Conservation (phyloP, 2,888 invertebrate genomes). For the Eledone cirrhosa region DNA sequence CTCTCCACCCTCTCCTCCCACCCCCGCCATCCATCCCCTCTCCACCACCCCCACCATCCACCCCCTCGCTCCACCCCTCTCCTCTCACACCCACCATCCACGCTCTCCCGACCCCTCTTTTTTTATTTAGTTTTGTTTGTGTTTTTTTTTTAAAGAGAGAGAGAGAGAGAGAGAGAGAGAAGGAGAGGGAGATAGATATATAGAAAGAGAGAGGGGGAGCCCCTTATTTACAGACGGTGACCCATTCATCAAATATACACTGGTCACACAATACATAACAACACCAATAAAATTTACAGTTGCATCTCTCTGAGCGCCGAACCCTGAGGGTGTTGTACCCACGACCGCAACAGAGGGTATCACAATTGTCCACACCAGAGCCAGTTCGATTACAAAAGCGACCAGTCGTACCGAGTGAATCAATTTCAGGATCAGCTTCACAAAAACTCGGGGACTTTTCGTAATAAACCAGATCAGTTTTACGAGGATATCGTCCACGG, state of each 20-base stretch:
- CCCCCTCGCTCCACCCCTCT: too few relatives aligned
- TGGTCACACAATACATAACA: slow-evolving; percentile 64
- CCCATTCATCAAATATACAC: slow-evolving; percentile 75
- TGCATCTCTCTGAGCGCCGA: slow-evolving; percentile 58
- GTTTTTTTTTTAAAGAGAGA: too few relatives aligned
- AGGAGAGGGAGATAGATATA: too few relatives aligned
- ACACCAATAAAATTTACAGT: slow-evolving; percentile 66
- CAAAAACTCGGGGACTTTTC: slow-evolving; percentile 97
- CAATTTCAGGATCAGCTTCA: slow-evolving; percentile 65
- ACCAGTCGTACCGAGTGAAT: slow-evolving; percentile 61
- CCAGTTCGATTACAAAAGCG: slow-evolving; percentile 62
- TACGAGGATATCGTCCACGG: neutral
- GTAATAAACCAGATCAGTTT: slow-evolving; percentile 79
- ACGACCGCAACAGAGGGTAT: slow-evolving; percentile 59
- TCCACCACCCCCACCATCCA: too few relatives aligned
- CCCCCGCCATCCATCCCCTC: too few relatives aligned
- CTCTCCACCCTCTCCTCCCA: too few relatives aligned
- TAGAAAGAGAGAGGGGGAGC: too few relatives aligned
- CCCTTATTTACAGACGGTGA: slow-evolving; percentile 85
- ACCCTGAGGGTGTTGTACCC: slow-evolving; percentile 71
- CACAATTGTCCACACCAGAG: slow-evolving; percentile 56
- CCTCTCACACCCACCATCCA: too few relatives aligned
- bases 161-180: too few relatives aligned
- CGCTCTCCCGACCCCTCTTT: too few relatives aligned
- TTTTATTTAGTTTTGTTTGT: too few relatives aligned